Evolutionary conservation across 2,888 invertebrate species (phyloP), one percentile per base, ranked within the genome.

Genomic region (Eudemis profundana): DNA sequence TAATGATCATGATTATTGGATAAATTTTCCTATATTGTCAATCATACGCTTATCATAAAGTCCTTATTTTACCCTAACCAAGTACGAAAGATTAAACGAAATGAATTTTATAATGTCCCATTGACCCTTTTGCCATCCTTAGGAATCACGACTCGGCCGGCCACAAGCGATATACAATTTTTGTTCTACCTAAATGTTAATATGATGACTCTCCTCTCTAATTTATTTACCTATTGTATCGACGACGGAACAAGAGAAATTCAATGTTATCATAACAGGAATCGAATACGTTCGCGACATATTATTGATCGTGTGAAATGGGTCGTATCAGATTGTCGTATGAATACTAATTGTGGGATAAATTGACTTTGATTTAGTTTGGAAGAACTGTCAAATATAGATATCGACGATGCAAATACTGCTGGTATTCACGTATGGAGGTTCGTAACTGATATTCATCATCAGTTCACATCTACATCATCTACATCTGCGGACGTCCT

Each of bases 151-250:
- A 82, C 72, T 73, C 78, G 74, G 79, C 53, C 59, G 53, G 53
- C 51, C 77, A 78, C 70, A 73, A 80, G 77, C 78, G 77, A 82
- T 82, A 82, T 76, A 77, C 72, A 74, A 78, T 81, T 82, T 82
- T 80, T 65, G 40, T 65, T 60, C 65, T 82, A 81, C 72, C 73
- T 75, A 74, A 81, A 84, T 83, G 77, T 80, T 82, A 80, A 80
- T 83, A 83, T 78, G 78, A 79, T 77, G 73, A 72, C 72, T 79
- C 70, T 71, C 76, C 77, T 78, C 68, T 76, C 77, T 85, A 85
- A 86, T 87, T 86, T 87, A 87, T 88, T 79, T 85, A 79, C 83
- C 82, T 86, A 82, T 84, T 82, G 84, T 83, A 81, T 83, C 75
- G 72, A 72, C 68, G 70, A 74, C 75, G 69, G 68, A 68, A 71